phyloP scores from a whole-genome alignment of 2,888 invertebrate species.

The Clusia tigrina region DNA sequence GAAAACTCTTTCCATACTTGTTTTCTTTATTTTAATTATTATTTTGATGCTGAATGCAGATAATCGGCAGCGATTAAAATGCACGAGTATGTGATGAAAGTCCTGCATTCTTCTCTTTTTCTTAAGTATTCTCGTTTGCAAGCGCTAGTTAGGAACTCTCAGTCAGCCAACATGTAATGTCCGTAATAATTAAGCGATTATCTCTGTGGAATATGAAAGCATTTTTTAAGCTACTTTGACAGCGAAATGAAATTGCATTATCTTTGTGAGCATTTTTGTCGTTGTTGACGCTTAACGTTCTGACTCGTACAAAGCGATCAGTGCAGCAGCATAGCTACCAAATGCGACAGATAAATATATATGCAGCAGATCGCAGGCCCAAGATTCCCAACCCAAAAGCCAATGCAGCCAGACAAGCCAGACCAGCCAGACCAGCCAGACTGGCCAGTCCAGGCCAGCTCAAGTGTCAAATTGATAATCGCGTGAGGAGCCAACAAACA shows the following conservation, averaged over 20 bases:
- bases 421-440: no score
- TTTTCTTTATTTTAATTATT: background rate
- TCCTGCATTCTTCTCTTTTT: background rate
- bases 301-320: background rate
- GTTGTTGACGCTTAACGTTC: slow-evolving; percentile 25
- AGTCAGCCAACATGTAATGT: slow-evolving; percentile 50
- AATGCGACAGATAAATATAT: background rate
- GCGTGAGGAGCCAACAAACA: slow-evolving; percentile 56
- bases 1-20: background rate
- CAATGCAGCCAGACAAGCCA: slow-evolving; percentile 19
- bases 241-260: slow-evolving; percentile 49
- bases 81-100: background rate
- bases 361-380: background rate
- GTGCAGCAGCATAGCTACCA: no score
- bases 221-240: slow-evolving; percentile 48
- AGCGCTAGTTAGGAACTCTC: no score
- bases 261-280: slow-evolving; percentile 27
- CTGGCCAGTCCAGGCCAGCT: no score
- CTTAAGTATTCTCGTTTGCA: no score
- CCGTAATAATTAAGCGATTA: slow-evolving; percentile 54
- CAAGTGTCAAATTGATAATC: slow-evolving; percentile 58
- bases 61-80: background rate
- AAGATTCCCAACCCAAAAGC: background rate
- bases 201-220: slow-evolving; percentile 53
- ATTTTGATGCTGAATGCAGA: background rate